phyloP scores from a whole-genome alignment of 2,888 invertebrate species.

The Drosophila aldrichi region DNA sequence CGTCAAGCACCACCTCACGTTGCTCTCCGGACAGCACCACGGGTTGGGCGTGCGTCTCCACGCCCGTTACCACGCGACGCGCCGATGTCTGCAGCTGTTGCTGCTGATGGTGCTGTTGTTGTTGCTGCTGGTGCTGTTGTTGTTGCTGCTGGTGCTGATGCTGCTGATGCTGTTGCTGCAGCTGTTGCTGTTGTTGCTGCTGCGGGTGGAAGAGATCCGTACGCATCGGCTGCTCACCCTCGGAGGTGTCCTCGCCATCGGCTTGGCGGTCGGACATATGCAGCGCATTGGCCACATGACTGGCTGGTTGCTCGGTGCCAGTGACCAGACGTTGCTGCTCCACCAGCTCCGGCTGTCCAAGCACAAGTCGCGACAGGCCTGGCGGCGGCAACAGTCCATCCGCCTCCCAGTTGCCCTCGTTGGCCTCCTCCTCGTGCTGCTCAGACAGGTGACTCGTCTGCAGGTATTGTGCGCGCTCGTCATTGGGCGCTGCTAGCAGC shows the following conservation, averaged over 20 bases:
- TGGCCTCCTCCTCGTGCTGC: conserved; percentile 70
- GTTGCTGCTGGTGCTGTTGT: conserved; percentile 23
- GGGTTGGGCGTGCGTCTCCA: conserved; percentile 83
- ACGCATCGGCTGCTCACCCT: conserved; percentile 61
- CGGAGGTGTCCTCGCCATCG: conserved; percentile 84
- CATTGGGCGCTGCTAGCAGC: conserved; percentile 86
- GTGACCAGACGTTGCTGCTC: conserved; percentile 81
- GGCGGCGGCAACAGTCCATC: conserved; percentile 87
- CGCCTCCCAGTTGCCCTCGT: conserved; percentile 77
- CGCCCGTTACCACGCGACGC: conserved; percentile 65
- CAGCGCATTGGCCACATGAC: conserved; percentile 79
- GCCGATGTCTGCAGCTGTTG: conserved; percentile 41
- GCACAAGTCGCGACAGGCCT: conserved; percentile 88
- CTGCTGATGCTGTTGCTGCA: conserved; percentile 23
- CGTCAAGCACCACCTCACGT: conserved; percentile 87
- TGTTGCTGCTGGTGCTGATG: conserved; percentile 26
- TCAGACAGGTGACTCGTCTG: conserved; percentile 91
- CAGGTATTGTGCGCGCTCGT: conserved; percentile 91
- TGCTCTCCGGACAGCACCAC: conserved; percentile 82
- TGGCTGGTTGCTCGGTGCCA: conserved; percentile 86
- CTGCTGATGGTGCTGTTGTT: conserved; percentile 22
- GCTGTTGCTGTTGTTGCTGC: conserved; percentile 27
- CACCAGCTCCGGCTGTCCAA: conserved; percentile 88
- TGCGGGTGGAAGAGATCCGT: conserved; percentile 36
- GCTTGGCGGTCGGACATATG: conserved; percentile 85